Conservation (phyloP, 1,140 invertebrate genomes). For the Solenopsis fugax region DNA sequence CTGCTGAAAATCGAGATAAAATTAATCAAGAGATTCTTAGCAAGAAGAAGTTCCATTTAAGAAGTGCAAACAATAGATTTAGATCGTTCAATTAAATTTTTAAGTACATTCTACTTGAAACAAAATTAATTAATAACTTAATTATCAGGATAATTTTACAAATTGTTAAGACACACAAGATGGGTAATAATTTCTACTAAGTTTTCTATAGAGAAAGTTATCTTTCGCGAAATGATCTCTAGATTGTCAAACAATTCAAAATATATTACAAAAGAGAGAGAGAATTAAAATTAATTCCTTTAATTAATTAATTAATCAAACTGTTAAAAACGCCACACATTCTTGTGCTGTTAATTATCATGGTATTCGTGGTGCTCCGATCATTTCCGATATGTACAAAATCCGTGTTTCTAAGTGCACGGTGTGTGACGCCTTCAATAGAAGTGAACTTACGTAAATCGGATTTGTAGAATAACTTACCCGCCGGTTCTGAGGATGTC, state of each 20-base stretch:
- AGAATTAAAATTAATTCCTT: neutral
- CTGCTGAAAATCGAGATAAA: neutral
- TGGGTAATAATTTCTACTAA: neutral
- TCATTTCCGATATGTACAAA: conserved; percentile 31
- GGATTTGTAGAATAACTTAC: conserved; percentile 83
- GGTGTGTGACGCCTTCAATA: conserved; percentile 5
- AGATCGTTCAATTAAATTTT: neutral
- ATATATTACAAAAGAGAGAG: neutral
- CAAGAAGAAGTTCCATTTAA: neutral
- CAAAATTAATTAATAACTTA: neutral
- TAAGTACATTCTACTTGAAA: neutral
- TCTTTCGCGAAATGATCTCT: neutral
- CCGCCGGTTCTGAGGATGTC: conserved; percentile 90
- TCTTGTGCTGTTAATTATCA: conserved; percentile 6
- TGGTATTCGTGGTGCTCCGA: neutral
- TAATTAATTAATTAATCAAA: neutral
- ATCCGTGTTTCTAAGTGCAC: conserved; percentile 42
- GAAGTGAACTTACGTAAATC: conserved; percentile 37
- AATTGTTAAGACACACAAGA: neutral
- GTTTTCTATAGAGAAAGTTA: neutral
- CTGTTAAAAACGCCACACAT: neutral
- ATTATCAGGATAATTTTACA: neutral
- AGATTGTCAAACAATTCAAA: neutral
- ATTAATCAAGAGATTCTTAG: neutral
- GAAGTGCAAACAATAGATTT: neutral